Evolutionary conservation across 2,888 invertebrate genomes (phyloP), one percentile per base, ranked within the genome.

Genomic region (Anticlea derivata): DNA sequence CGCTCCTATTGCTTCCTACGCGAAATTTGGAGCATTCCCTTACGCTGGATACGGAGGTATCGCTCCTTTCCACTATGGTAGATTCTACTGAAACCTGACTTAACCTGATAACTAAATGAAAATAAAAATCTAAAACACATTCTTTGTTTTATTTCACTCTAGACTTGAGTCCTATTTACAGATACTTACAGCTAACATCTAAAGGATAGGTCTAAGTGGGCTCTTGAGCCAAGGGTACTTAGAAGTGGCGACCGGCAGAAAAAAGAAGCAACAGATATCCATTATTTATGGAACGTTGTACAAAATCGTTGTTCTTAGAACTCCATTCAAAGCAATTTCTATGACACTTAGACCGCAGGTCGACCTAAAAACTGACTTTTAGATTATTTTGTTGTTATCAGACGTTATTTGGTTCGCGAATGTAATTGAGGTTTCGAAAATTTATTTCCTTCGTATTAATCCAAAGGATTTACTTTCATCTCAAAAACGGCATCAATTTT

Each of bases 61-160:
- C 38, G 56, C 70, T 40, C 60, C 66, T 3, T 51, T 49, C 58
- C 63, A 65, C 30, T 66, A 66, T 47, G 8, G 38, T 46, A 65
- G 68, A 23, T 63, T 56, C 58, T 68, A 66, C 50, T 73, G 47
- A 57, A 50, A 33, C 22, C 11, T 45, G 50, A 58, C 44, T 38
- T 49, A 26, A 52, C 29, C 38, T 50, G 51, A n/a, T 50, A 50
- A 50, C 38, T 31, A 3, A 5, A 27, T 53, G 41, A 50, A 52
- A 63, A 61, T 55, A 58, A 50, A 58, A 37, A n/a, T 27, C 3
- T 38, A 35, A 12, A 10, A 31, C n/a, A 20, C 8, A 34, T 22
- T 8, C 0, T 7, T n/a, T 27, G 1, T 40, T 27, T 26, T 39
- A 5, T 10, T 38, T 4, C 7, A 1, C 10, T 23, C 1, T 3